Conservation (phyloP, 2,797 vertebrate genomes). For the Periophthalmus magnuspinnatus region DNA sequence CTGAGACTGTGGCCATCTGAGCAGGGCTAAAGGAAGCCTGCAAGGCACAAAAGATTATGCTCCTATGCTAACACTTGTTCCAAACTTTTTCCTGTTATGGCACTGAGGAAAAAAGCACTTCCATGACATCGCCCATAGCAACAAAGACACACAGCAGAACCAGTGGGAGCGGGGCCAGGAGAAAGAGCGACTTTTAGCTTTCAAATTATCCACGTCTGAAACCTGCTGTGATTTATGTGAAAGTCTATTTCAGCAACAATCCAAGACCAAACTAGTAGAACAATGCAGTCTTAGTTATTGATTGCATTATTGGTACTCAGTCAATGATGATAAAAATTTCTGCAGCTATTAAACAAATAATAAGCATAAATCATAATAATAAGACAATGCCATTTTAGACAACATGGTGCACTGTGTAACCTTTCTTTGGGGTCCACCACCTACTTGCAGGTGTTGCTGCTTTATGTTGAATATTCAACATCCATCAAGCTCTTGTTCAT, state of each 20-base stretch:
- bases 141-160: slow-evolving; percentile 66
- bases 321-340: too few relatives aligned
- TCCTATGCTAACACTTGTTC: slow-evolving; percentile 20
- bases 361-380: too few relatives aligned
- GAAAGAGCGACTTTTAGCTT: slow-evolving; percentile 47
- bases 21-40: not conserved
- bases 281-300: not conserved
- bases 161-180: slow-evolving; percentile 59
- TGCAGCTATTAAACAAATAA: too few relatives aligned
- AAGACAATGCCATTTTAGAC: too few relatives aligned
- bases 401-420: too few relatives aligned
- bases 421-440: too few relatives aligned
- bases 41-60: slow-evolving; percentile 41
- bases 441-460: too few relatives aligned
- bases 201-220: slow-evolving; percentile 31
- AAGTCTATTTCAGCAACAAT: not conserved
- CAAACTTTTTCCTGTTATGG: slow-evolving; percentile 48
- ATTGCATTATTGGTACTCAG: not conserved
- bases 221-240: slow-evolving; percentile 33
- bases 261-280: not conserved
- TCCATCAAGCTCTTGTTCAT: too few relatives aligned
- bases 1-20: not conserved
- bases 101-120: slow-evolving; percentile 50
- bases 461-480: too few relatives aligned
- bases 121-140: slow-evolving; percentile 81